A percentile compares a stretch with the other conserved stretches of the same genome.
Evolutionary conservation across 2,797 vertebrate genomes (phyloP).

Genomic region (Danio aesculapii): DNA sequence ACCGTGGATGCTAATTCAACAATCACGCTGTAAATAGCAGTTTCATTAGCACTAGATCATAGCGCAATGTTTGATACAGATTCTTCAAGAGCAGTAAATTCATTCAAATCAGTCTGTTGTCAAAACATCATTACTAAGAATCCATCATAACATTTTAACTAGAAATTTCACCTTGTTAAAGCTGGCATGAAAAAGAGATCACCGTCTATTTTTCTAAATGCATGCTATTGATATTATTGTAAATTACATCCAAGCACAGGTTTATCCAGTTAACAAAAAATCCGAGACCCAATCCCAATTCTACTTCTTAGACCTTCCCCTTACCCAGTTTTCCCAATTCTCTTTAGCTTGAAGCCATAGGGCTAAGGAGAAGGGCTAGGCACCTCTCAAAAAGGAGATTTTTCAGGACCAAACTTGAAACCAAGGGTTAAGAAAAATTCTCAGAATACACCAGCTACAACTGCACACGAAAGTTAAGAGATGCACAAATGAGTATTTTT

Average conservation of each 20-base stretch:
- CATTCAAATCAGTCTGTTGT: background rate
- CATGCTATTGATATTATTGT: background rate
- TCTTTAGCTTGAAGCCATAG: too few species aligned
- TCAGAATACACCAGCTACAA: too few species aligned
- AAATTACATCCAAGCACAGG: background rate
- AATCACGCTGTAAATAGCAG: background rate
- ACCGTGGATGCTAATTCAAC: background rate
- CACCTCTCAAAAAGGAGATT: too few species aligned
- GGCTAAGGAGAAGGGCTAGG: too few species aligned
- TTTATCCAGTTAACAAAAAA: background rate
- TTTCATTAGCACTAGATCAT: constrained; percentile 4
- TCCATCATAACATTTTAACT: background rate
- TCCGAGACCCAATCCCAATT: too few species aligned
- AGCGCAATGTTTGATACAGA: background rate
- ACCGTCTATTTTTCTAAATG: background rate
- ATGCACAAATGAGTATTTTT: too few species aligned
- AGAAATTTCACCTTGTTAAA: background rate
- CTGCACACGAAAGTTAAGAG: too few species aligned
- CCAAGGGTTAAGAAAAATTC: too few species aligned
- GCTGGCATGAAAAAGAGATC: background rate
- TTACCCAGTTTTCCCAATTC: too few species aligned
- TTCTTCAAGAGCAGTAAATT: background rate
- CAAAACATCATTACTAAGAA: background rate
- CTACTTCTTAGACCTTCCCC: too few species aligned
- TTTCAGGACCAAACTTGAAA: too few species aligned